phyloP scores from a whole-genome alignment of 2,888 invertebrate genomes.

The Hymenopus coronatus region DNA sequence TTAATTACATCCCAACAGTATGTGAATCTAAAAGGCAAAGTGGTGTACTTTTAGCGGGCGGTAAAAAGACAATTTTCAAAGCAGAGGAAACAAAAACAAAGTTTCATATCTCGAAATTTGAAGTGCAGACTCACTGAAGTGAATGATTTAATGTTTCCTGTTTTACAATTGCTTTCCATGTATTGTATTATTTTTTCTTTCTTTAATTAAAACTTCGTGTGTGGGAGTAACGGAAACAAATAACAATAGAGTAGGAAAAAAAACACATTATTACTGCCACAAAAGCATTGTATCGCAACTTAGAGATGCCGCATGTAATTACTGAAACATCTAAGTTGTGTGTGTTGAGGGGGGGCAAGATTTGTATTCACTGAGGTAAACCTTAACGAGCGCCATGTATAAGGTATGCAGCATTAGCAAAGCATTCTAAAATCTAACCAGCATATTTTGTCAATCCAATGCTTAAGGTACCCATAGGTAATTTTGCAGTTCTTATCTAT shows the following conservation, averaged over 20 bases:
- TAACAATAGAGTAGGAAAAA: neutral
- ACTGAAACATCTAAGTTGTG: too few relatives aligned
- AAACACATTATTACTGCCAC: too few relatives aligned
- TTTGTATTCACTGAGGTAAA: too few relatives aligned
- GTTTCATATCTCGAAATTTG: constrained; percentile 28
- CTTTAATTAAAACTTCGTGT: neutral
- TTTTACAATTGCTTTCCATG: neutral
- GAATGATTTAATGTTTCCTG: neutral
- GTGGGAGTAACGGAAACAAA: neutral
- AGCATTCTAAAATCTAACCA: too few relatives aligned
- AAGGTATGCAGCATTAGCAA: too few relatives aligned
- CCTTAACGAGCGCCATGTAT: too few relatives aligned
- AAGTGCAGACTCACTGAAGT: constrained; percentile 13
- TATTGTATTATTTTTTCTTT: neutral
- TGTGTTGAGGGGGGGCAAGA: too few relatives aligned
- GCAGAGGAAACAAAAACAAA: neutral
- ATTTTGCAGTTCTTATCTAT: too few relatives aligned
- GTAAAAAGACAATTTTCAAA: neutral
- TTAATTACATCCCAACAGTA: neutral
- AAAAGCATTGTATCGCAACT: too few relatives aligned
- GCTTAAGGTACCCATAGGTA: too few relatives aligned
- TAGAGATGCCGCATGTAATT: too few relatives aligned
- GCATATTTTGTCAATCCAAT: too few relatives aligned
- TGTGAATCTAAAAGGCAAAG: neutral
- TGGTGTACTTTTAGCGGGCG: neutral